phyloP scores from a whole-genome alignment of 2,888 invertebrate species.

The Seira sanloemensis region DNA sequence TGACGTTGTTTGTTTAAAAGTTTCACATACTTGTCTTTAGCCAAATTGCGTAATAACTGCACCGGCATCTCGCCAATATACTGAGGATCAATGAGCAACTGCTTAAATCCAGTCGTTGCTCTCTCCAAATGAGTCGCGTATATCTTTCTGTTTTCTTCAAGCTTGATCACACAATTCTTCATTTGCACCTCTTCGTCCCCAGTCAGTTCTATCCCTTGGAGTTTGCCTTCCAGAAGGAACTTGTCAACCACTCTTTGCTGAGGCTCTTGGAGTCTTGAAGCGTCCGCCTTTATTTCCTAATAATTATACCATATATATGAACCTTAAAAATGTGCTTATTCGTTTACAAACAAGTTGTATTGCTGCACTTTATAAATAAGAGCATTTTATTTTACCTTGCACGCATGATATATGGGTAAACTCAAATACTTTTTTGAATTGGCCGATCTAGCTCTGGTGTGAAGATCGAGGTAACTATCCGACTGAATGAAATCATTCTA shows the following conservation, averaged over 20 bases:
- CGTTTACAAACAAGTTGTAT: neutral
- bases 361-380: neutral
- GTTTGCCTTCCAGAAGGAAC: conserved; percentile 86
- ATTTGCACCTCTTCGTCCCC: conserved; percentile 79
- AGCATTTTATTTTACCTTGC: conserved; percentile 78
- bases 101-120: conserved; percentile 82
- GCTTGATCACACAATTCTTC: conserved; percentile 78
- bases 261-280: conserved; percentile 76
- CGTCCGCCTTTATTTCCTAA: conserved; percentile 75
- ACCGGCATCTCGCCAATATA: conserved; percentile 86
- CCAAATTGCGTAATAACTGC: conserved; percentile 81
- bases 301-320: conserved; percentile 17
- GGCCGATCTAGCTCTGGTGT: conserved; percentile 86
- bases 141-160: conserved; percentile 79
- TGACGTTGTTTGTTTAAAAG: neutral
- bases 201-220: conserved; percentile 87
- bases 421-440: conserved; percentile 85
- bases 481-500: conserved; percentile 88
- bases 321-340: neutral
- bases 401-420: conserved; percentile 82
- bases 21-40: conserved; percentile 79
- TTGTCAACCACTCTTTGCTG: conserved; percentile 85
- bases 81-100: conserved; percentile 81
- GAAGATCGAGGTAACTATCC: conserved; percentile 86
- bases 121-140: conserved; percentile 83